Evolutionary conservation across 2,888 invertebrate species (phyloP).

Genomic region (Pseudoips prasinana): DNA sequence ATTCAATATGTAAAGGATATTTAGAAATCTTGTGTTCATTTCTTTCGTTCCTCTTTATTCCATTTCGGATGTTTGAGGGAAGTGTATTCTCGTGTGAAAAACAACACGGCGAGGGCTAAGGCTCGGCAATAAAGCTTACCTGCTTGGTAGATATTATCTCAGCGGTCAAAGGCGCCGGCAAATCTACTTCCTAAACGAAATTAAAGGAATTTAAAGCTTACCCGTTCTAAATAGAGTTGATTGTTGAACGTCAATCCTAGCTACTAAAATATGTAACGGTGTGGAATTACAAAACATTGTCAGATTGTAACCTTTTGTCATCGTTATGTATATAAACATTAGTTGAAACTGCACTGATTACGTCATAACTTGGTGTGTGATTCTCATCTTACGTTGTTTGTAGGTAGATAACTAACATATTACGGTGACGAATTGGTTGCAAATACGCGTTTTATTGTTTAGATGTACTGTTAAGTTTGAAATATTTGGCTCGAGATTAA

Average conservation of each 20-base stretch:
- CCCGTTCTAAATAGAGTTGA: slow-evolving; percentile 21
- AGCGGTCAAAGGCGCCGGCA: slow-evolving; percentile 74
- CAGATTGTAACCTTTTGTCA: slow-evolving; percentile 74
- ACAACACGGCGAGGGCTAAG: slow-evolving; percentile 47
- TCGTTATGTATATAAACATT: slow-evolving; percentile 62
- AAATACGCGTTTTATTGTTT: no score
- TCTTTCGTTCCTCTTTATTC: no score
- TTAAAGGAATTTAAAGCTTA: slow-evolving; percentile 33
- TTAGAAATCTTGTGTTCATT: no score
- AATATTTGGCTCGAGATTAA: no score
- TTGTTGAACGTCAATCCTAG: slow-evolving; percentile 8
- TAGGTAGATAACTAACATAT: no score
- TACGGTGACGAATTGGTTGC: no score
- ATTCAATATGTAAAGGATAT: no score
- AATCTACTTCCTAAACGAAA: slow-evolving; percentile 30
- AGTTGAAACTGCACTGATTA: slow-evolving; percentile 24
- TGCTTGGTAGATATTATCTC: slow-evolving; percentile 77
- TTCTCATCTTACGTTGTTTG: no score
- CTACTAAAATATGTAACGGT: slow-evolving; percentile 67
- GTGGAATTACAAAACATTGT: slow-evolving; percentile 77
- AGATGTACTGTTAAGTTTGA: no score
- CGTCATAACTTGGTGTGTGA: slow-evolving; percentile 38
- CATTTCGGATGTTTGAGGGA: slow-evolving; percentile 7
- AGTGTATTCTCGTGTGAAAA: slow-evolving; percentile 53
- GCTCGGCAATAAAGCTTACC: slow-evolving; percentile 73